These are phyloP conservation scores for Eristalinus aeneus DNA, from an alignment of 2,888 invertebrate genomes.

Conservation along the genomic window DNA sequence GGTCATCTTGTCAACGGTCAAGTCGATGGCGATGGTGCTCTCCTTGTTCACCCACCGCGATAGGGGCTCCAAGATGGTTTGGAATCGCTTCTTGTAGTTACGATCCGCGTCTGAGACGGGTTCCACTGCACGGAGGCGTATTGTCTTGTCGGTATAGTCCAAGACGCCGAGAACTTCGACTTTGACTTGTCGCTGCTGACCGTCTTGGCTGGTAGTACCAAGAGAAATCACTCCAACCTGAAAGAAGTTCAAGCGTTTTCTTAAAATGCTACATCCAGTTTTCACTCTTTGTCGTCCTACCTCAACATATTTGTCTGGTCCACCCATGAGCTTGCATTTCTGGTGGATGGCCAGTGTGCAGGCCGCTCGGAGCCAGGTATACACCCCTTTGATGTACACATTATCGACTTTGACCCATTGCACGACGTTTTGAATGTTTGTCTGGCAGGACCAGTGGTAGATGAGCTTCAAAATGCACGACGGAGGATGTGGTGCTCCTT, in stretches of 20 bases:
- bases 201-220: slow-evolving; percentile 91
- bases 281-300: slow-evolving; percentile 61
- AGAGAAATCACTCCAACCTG: slow-evolving; percentile 91
- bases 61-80: slow-evolving; percentile 90
- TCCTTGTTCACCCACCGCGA: slow-evolving; percentile 89
- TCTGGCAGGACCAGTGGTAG: slow-evolving; percentile 96
- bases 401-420: slow-evolving; percentile 93
- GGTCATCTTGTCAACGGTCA: slow-evolving; percentile 91
- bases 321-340: slow-evolving; percentile 88
- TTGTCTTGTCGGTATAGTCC: slow-evolving; percentile 87
- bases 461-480: slow-evolving; percentile 90
- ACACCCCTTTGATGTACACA: slow-evolving; percentile 85
- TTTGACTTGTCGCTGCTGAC: slow-evolving; percentile 89
- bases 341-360: slow-evolving; percentile 91
- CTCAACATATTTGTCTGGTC: slow-evolving; percentile 86
- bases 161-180: slow-evolving; percentile 93
- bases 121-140: slow-evolving; percentile 91
- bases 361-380: slow-evolving; percentile 87
- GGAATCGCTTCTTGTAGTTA: slow-evolving; percentile 90
- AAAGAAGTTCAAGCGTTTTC: not conserved
- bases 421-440: slow-evolving; percentile 92
- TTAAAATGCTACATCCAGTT: too few species aligned
- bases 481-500: slow-evolving; percentile 92
- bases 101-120: slow-evolving; percentile 89
- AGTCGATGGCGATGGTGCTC: slow-evolving; percentile 89